Evolutionary conservation across 1,140 invertebrate species (phyloP).

Genomic region (Drosophila malerkotliana): DNA sequence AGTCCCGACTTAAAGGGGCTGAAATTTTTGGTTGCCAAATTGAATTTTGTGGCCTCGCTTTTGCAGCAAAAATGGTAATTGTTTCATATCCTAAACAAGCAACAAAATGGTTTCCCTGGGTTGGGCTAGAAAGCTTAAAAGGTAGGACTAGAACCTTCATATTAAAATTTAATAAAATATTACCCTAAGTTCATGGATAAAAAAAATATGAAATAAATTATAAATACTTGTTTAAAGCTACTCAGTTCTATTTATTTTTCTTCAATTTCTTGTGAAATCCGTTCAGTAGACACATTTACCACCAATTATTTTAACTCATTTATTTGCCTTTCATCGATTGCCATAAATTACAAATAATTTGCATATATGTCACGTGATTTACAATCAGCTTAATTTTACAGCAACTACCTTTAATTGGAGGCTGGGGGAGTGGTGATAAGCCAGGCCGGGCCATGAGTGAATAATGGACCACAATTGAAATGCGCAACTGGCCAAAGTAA

Average conservation of each 20-base stretch:
- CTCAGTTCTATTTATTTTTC: neutral
- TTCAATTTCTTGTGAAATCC: slow-evolving; percentile 14
- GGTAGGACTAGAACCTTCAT: neutral
- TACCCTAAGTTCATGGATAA: neutral
- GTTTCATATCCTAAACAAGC: slow-evolving; percentile 52
- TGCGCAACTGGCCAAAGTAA: slow-evolving; percentile 34
- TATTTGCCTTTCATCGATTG: slow-evolving; percentile 42
- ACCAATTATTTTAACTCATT: slow-evolving; percentile 62
- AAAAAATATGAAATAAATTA: neutral
- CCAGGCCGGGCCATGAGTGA: neutral
- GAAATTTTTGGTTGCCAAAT: neutral
- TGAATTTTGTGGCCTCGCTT: slow-evolving; percentile 18
- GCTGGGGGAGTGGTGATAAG: neutral
- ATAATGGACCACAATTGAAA: slow-evolving; percentile 47
- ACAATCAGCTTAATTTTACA: slow-evolving; percentile 23
- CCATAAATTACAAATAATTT: slow-evolving; percentile 56
- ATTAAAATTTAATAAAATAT: neutral
- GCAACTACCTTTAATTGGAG: neutral
- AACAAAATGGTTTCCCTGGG: slow-evolving; percentile 17
- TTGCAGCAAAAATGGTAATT: slow-evolving; percentile 30
- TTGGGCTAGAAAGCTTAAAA: slow-evolving; percentile 8
- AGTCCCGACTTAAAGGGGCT: slow-evolving; percentile 26
- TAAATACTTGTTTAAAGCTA: neutral
- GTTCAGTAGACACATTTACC: slow-evolving; percentile 13
- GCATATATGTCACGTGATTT: slow-evolving; percentile 25